Evolutionary conservation across 2,113 vertebrate genomes (phyloP), one percentile per base, ranked within the genome.

Genomic region (Pipra filicauda): DNA sequence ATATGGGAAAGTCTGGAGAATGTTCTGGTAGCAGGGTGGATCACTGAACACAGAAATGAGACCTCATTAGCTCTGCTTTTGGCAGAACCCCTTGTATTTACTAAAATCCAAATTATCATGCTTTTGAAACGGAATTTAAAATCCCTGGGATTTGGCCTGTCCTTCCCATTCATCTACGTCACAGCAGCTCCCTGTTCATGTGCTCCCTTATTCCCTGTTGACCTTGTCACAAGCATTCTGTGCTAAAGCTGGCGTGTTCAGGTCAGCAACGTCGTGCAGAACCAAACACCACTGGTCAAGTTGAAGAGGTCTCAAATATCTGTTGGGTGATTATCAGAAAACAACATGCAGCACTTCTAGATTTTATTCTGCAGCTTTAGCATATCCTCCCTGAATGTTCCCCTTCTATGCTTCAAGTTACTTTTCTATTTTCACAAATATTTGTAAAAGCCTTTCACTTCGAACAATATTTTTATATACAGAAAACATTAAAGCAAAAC

Each of bases 301-400:
- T 85, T 96, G 87, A 94, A 94, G 88, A 95, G 91, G 96, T 96
- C 86, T 96, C 96, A 95, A 93, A 17, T 97, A 84, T 96, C 96
- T 91, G 61, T 21, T 95, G 96, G 96, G 90, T 54, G 80, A 93
- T 95, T 85, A 92, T 95, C 88, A 94, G 76, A 94, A 97, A 96
- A 92, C 72, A 96, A 91, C 93, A 94, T 54, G 92, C 65, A 91
- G 76, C 66, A 51, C 88, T 96, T 88, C 41, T 31, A 73, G 61
- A 96, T 85, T 92, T 89, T 93, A 82, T 81, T 86, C 58, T 54
- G 88, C 65, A 89, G 11, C 52, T 85, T 90, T 76, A 91, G 58
- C 52, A 89, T 64, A 96, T 89, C 89, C 58, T 92, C 73, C 43
- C 84, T 71, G 58, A 93, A 31, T 22, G 65, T 64, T 86, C 85